Conservation (phyloP, 2,113 vertebrate genomes). For the rabbit (Oryctolagus cuniculus) region DNA sequence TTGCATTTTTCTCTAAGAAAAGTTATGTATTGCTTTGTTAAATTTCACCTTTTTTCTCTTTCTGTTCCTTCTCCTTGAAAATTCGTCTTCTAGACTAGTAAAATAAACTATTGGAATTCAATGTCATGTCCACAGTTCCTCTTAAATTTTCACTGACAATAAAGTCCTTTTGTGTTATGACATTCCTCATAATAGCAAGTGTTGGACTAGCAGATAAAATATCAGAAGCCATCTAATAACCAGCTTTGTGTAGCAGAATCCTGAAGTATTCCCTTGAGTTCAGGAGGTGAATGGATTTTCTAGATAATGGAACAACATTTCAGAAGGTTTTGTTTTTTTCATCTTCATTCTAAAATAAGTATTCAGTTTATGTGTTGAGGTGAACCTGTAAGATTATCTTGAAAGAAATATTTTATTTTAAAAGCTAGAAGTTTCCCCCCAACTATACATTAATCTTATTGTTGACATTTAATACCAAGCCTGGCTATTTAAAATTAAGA, state of each 20-base stretch:
- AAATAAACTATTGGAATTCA: constrained; percentile 60
- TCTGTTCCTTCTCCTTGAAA: constrained; percentile 35
- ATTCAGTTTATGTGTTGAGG: background rate
- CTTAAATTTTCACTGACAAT: constrained; percentile 58
- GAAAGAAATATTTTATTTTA: constrained; percentile 65
- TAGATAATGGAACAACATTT: constrained; percentile 33
- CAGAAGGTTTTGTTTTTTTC: background rate
- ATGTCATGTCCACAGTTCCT: constrained; percentile 2
- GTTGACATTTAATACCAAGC: constrained; percentile 60
- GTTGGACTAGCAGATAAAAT: constrained; percentile 55
- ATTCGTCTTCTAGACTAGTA: constrained; percentile 17
- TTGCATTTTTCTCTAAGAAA: constrained; percentile 42
- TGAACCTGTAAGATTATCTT: background rate
- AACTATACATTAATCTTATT: constrained; percentile 69
- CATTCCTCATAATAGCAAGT: constrained; percentile 54
- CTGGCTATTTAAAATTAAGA: constrained; percentile 69
- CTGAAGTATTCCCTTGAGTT: constrained; percentile 5
- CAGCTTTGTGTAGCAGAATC: constrained; percentile 43
- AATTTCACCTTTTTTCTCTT: background rate
- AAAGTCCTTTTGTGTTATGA: constrained; percentile 62
- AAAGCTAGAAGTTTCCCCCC: constrained; percentile 33
- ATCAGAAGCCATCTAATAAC: constrained; percentile 38
- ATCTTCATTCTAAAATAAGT: constrained; percentile 29
- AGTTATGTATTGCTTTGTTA: background rate
- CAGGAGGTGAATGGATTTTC: constrained; percentile 26